Evolutionary conservation across 1,140 invertebrate species (phyloP), one percentile per base, ranked within the genome.

Genomic region (Trichomalopsis sarcophagae): DNA sequence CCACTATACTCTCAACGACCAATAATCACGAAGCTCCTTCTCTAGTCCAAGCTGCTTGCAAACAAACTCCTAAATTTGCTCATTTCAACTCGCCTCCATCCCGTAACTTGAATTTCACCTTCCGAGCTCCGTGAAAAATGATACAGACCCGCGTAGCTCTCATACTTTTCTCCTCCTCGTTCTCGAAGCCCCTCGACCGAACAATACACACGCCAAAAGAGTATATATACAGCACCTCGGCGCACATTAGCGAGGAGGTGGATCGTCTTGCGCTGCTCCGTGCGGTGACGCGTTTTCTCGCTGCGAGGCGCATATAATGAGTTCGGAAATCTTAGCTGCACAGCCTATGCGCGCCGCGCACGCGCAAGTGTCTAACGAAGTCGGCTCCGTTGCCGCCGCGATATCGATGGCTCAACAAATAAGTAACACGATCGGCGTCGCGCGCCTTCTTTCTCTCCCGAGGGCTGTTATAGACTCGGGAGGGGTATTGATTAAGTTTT

Each of bases 241-340:
- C 4, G 55, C 21, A n/a, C 21, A 62, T 62, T 62, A 62, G 17
- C 55, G 55, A 0, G 27, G 27, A n/a, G 17, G 55, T 62, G 7
- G 14, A 62, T 62, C 55, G 21, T n/a, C 17, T 62, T 62, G 55
- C 17, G 4, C 55, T 36, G 5, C 33, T 36, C 17, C 21, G 55
- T 17, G 6, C 14, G 14, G 55, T 62, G 23, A 13, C 23, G 23
- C 69, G 23, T 10, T 71, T 75, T 40, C 33, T 40, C 44, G 11
- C 14, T 9, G 36, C 55, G 55, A 7, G 55, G 13, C 47, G 47
- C 47, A 50, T 62, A 44, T 76, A 76, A 82, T 44, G 81, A 82
- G 47, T 82, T 74, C 62, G 69, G 81, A 82, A 82, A 82, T 82
- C 71, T 76, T 76, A 82, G 71, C 81, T 36, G 47, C 55, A 21